A percentile compares a stretch with the other conserved stretches of the same genome.
Conservation (phyloP, 2,113 vertebrate genomes). For the Pterocles burchelli region DNA sequence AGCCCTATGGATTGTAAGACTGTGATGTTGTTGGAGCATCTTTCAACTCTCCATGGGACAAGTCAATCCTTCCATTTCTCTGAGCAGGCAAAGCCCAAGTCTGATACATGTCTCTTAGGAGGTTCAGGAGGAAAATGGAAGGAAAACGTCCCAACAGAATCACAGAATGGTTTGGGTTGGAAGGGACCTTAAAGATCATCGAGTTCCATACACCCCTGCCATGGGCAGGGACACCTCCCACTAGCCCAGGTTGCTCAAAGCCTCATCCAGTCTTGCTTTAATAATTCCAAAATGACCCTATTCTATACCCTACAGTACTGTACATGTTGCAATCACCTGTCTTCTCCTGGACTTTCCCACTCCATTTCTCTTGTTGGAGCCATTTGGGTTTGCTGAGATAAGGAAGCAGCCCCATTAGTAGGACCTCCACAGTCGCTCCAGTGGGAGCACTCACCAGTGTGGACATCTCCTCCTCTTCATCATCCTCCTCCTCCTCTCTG, state of each 20-base stretch:
- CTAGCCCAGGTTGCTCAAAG: too few species aligned
- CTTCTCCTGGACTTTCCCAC: not conserved
- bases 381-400: not conserved
- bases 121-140: not conserved
- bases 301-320: not conserved
- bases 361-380: not conserved
- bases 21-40: not conserved
- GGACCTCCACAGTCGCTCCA: not conserved
- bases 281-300: not conserved
- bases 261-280: not conserved
- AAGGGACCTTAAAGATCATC: too few species aligned
- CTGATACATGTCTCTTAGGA: not conserved
- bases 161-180: too few species aligned
- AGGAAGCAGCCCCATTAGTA: not conserved
- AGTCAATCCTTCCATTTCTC: not conserved
- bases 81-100: not conserved
- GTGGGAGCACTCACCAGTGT: not conserved
- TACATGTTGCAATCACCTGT: not conserved
- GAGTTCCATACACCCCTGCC: too few species aligned
- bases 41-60: not conserved
- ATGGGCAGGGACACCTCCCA: too few species aligned
- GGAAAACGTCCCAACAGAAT: not conserved
- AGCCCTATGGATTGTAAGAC: not conserved
- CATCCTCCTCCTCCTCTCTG: not conserved
- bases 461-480: not conserved